Evolutionary conservation across 2,888 invertebrate genomes (phyloP).

Genomic region (Strigamia maritima): DNA sequence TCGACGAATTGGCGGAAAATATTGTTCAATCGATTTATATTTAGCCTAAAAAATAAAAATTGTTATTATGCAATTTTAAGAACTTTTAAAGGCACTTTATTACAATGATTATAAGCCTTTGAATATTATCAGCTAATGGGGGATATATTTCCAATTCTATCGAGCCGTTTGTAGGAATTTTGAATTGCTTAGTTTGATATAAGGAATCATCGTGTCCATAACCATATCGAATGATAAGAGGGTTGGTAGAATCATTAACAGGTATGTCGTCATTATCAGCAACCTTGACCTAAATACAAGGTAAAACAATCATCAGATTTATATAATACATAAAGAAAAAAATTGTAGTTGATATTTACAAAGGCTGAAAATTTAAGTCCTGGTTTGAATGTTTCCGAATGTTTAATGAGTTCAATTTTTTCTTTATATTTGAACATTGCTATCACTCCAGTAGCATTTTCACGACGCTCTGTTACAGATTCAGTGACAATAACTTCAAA

Average conservation of each 20-base stretch:
- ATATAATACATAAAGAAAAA: background rate
- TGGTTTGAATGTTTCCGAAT: conserved; percentile 84
- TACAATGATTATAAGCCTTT: conserved; percentile 71
- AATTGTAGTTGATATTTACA: conserved; percentile 59
- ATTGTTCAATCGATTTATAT: conserved; percentile 74
- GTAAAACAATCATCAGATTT: background rate
- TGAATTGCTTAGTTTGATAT: conserved; percentile 57
- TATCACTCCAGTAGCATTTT: conserved; percentile 71
- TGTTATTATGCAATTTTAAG: background rate
- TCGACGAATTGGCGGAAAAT: conserved; percentile 68
- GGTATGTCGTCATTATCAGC: conserved; percentile 68
- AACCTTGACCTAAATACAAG: conserved; percentile 60
- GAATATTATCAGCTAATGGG: conserved; percentile 60
- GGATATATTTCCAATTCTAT: conserved; percentile 63
- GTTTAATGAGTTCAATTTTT: conserved; percentile 70
- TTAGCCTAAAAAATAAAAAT: conserved; percentile 60
- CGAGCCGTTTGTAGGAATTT: conserved; percentile 64
- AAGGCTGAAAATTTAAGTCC: conserved; percentile 78
- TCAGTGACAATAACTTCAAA: conserved; percentile 89
- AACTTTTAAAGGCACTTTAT: conserved; percentile 39
- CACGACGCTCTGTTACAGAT: conserved; percentile 75
- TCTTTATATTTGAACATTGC: conserved; percentile 74
- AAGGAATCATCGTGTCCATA: conserved; percentile 61
- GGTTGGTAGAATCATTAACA: conserved; percentile 60
- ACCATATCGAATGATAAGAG: conserved; percentile 62